phyloP scores from a whole-genome alignment of 2,113 vertebrate genomes.

The Crocuta crocuta region DNA sequence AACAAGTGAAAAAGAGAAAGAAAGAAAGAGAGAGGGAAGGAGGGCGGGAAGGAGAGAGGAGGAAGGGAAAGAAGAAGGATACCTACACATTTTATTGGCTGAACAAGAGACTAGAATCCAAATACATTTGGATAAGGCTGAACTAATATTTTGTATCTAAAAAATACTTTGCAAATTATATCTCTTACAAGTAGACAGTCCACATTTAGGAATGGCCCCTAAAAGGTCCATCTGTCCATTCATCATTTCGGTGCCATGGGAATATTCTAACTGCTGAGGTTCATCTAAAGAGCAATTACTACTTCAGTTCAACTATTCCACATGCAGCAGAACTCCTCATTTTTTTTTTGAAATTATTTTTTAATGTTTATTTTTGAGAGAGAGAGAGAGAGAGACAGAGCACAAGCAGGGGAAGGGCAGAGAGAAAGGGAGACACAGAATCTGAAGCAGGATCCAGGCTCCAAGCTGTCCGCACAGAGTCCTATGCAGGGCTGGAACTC shows the following conservation, averaged over 20 bases:
- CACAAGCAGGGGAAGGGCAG: too few relatives aligned
- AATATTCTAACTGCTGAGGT: neutral
- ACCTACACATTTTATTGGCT: neutral
- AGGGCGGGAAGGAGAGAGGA: too few relatives aligned
- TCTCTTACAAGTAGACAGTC: conserved; percentile 19
- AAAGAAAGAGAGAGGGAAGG: too few relatives aligned
- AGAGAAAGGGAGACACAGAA: too few relatives aligned
- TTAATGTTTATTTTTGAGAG: too few relatives aligned
- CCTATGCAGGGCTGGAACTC: too few relatives aligned
- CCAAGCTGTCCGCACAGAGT: too few relatives aligned
- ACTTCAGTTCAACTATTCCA: conserved; percentile 29
- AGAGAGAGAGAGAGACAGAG: too few relatives aligned
- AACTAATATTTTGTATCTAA: neutral
- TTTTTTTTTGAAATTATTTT: too few relatives aligned
- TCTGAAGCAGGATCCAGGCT: too few relatives aligned
- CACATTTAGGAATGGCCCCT: neutral
- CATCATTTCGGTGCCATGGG: neutral
- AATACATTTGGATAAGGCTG: neutral
- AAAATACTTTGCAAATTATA: neutral
- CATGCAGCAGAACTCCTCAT: neutral
- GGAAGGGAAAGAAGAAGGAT: too few relatives aligned
- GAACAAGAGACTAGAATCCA: neutral
- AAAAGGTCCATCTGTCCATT: neutral
- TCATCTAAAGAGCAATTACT: neutral
- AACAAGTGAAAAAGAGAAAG: neutral